Conservation (phyloP, 2,888 invertebrate species). For the Podabrus alpinus region DNA sequence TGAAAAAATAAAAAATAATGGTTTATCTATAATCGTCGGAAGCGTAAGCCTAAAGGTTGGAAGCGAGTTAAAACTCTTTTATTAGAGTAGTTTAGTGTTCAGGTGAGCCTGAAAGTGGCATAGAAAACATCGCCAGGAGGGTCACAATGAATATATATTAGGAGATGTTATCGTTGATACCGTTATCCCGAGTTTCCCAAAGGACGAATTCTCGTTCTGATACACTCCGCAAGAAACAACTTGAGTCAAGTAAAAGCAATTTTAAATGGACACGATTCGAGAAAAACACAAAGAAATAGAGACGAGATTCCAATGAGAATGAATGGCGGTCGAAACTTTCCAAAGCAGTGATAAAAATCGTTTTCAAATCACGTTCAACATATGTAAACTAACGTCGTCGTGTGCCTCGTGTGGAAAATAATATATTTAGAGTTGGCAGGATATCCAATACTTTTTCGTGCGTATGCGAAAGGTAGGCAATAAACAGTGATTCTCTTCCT, state of each 20-base stretch:
- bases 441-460: conserved; percentile 48
- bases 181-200: conserved; percentile 32
- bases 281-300: conserved; percentile 35
- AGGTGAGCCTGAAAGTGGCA: conserved; percentile 48
- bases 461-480: conserved; percentile 45
- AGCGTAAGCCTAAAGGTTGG: conserved; percentile 43
- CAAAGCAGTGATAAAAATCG: conserved; percentile 43
- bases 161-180: conserved; percentile 29
- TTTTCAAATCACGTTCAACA: conserved; percentile 53
- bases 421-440: conserved; percentile 52
- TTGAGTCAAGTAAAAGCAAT: conserved; percentile 29
- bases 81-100: conserved; percentile 46
- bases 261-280: conserved; percentile 27
- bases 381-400: conserved; percentile 53
- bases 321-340: conserved; percentile 38
- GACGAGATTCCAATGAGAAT: conserved; percentile 39
- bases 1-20: conserved; percentile 34
- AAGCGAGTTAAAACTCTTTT: conserved; percentile 47
- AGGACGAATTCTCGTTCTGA: conserved; percentile 30
- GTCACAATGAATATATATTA: conserved; percentile 48
- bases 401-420: conserved; percentile 48
- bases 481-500: conserved; percentile 39
- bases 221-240: conserved; percentile 33
- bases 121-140: conserved; percentile 46
- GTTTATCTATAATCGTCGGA: conserved; percentile 37